phyloP scores from a whole-genome alignment of 2,888 invertebrate species.

The Ommatoiulus sabulosus region DNA sequence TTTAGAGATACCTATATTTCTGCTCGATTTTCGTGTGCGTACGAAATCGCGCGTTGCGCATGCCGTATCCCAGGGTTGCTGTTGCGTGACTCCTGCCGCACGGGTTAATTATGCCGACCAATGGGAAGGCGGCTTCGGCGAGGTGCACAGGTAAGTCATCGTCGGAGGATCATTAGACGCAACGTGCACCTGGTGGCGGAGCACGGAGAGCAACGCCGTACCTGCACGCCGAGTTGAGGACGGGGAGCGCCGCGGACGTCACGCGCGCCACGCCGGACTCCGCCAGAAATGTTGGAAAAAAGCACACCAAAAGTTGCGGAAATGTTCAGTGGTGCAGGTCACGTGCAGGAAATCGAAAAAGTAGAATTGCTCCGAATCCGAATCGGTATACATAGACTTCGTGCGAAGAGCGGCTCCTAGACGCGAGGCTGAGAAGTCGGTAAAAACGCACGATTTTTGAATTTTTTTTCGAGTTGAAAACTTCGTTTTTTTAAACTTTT shows the following conservation, averaged over 20 bases:
- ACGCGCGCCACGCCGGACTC: not conserved
- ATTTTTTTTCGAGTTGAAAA: too few species aligned
- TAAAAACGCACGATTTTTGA: not conserved
- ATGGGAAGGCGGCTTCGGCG: not conserved
- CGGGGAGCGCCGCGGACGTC: not conserved
- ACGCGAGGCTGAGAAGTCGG: not conserved
- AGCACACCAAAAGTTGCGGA: not conserved
- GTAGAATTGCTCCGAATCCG: too few species aligned
- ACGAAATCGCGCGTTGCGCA: not conserved
- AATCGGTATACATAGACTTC: not conserved
- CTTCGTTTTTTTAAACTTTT: too few species aligned
- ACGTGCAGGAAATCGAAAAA: not conserved
- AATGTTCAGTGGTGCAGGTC: not conserved
- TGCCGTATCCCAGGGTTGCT: not conserved
- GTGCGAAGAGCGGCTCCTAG: not conserved
- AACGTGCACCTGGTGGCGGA: conserved; percentile 21
- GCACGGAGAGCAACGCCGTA: not conserved
- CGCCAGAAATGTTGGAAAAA: not conserved
- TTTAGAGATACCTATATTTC: not conserved
- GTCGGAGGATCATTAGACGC: conserved; percentile 22
- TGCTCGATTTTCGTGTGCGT: not conserved
- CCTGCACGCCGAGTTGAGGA: not conserved
- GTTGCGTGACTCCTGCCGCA: conserved; percentile 41
- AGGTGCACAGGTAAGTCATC: conserved; percentile 41
- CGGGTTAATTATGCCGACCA: conserved; percentile 42